phyloP scores from a whole-genome alignment of 2,113 vertebrate species.

The Psilopogon haemacephalus region DNA sequence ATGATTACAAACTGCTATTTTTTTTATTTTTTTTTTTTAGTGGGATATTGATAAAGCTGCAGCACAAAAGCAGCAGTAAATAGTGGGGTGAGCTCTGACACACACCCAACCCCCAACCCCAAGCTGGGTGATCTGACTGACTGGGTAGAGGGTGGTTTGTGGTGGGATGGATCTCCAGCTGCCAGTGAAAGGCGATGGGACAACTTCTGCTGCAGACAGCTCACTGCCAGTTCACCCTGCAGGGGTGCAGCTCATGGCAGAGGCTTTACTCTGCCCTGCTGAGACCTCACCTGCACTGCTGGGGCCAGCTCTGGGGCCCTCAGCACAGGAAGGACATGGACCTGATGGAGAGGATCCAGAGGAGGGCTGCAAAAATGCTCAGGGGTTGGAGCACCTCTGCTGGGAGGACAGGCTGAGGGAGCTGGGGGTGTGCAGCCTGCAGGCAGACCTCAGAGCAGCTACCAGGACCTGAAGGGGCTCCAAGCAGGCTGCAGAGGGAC shows the following conservation, averaged over 20 bases:
- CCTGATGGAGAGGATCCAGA: no score
- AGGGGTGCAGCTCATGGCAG: background rate
- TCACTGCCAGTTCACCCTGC: background rate
- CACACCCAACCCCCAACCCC: no score
- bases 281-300: no score
- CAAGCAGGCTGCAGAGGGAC: no score
- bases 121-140: background rate
- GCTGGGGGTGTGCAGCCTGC: no score
- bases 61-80: background rate
- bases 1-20: background rate
- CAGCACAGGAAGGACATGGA: no score
- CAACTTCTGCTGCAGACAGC: background rate
- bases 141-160: background rate
- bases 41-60: background rate
- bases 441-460: no score
- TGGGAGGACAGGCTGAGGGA: no score
- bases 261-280: background rate
- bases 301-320: no score
- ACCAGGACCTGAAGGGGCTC: no score
- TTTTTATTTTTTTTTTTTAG: slow-evolving; percentile 34
- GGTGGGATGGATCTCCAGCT: background rate
- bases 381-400: no score
- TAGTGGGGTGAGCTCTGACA: background rate
- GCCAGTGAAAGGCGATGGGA: background rate
- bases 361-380: no score